phyloP scores from a whole-genome alignment of 2,113 vertebrate genomes.

The Melanocharis versteri region DNA sequence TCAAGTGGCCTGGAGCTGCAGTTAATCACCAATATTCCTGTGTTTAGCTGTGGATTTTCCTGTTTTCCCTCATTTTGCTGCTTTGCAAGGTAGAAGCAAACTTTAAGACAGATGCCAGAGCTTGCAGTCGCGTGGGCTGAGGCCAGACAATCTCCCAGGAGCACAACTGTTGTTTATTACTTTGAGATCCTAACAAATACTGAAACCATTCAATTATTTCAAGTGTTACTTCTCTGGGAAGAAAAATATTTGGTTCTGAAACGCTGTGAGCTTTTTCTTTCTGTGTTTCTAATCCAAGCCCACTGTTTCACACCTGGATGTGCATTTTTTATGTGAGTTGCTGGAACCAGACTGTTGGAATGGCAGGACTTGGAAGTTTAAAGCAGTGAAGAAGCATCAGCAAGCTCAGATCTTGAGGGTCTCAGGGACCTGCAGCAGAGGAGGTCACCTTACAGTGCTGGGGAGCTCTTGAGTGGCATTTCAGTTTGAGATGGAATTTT shows the following conservation, averaged over 20 bases:
- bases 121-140: background rate
- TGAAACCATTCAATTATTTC: background rate
- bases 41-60: background rate
- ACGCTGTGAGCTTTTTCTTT: background rate
- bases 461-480: slow-evolving; percentile 38
- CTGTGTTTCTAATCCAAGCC: background rate
- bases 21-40: background rate
- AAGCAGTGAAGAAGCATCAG: background rate
- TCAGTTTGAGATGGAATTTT: slow-evolving; percentile 37
- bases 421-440: background rate
- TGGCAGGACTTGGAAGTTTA: background rate
- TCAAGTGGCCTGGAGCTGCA: background rate
- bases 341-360: background rate
- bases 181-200: background rate
- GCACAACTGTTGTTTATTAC: background rate
- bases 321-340: background rate
- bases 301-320: background rate
- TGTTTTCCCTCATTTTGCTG: background rate
- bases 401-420: background rate
- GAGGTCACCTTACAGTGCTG: slow-evolving; percentile 22
- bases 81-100: background rate
- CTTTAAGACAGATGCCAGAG: background rate
- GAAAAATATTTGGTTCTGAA: background rate
- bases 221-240: background rate
- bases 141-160: background rate